Base-by-base conservation (phyloP, 2,797 vertebrate genomes). In the Channallabes apus region DNA sequence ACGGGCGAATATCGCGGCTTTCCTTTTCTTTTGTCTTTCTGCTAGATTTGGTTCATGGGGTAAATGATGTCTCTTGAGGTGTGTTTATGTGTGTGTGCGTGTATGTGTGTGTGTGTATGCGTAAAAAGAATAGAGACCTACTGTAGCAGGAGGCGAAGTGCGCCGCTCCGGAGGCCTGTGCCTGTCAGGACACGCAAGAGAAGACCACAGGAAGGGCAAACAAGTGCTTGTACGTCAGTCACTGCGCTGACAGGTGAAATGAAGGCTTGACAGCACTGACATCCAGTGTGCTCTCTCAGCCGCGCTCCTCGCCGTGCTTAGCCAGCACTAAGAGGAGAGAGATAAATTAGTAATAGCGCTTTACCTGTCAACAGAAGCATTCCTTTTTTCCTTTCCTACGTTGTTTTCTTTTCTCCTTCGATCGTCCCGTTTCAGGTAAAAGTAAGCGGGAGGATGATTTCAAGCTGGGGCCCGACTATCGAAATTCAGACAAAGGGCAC, bases 331-430 rank as follows among this genome's bases (percentile, higher is more conserved):
- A 94, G 93, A 95, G 94, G 93, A 93, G 93, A 94, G 94, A 95
- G 94, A 97, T 97, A 96, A 97, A 97, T 98, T 96, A 97, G 95
- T 97, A 95, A 97, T 96, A 93, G 90, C 90, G 92, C 88, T 93
- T 95, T 87, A 92, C 92, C 95, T 96, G 96, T 97, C 97, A 97
- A 89, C 94, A 91, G 92, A 91, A 65, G 46, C 84, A 89, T 92
- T 90, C 91, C 88, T 92, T 86, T 93, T 92, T 92, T 93, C 89
- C 29, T 54, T 92, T 92, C 90, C 91, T 91, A 89, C 82, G 32
- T 85, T 93, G 90, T 90, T 92, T 92, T 93, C 92, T 88, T 91
- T 87, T 90, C 92, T 91, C 90, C 89, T 90, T 89, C 29, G n/a
- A 35, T 61, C 85, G 71, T 78, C 38, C 80, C 82, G 46, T 82